These are phyloP conservation scores for Lytechinus variegatus DNA, from an alignment of 35 echinoderm and acorn worm genomes.

Conservation along the genomic window DNA sequence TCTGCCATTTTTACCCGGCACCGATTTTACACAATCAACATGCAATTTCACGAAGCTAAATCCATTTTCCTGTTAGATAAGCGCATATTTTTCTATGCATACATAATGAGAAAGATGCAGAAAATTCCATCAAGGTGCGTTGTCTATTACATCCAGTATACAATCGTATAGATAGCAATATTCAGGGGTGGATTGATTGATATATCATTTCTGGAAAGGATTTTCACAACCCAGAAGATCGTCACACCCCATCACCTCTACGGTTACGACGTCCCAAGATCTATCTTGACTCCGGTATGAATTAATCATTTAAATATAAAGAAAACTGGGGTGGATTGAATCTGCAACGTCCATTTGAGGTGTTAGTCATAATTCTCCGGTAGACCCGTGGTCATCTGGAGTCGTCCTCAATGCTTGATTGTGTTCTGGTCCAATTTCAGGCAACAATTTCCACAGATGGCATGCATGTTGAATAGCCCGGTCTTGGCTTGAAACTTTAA, in stretches of 20 bases:
- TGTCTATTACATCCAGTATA: background rate
- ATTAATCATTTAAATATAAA: background rate
- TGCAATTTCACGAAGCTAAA: background rate
- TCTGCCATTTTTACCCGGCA: too few species aligned
- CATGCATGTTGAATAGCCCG: background rate
- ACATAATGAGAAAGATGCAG: background rate
- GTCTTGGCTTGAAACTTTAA: slow-evolving; percentile 17
- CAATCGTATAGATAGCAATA: background rate
- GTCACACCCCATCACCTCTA: background rate
- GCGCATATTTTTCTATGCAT: background rate
- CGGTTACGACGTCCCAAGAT: background rate
- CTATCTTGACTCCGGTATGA: background rate
- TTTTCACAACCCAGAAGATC: background rate
- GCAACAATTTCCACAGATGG: background rate
- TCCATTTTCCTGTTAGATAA: background rate
- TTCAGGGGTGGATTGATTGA: background rate
- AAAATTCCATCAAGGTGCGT: background rate
- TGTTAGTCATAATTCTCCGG: background rate
- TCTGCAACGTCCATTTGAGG: background rate
- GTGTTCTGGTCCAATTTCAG: background rate
- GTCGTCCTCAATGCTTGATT: too few species aligned
- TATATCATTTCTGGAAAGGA: background rate
- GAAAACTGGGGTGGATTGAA: background rate
- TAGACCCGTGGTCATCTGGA: too few species aligned
- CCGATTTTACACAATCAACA: background rate